Evolutionary conservation across 2,797 vertebrate genomes (phyloP).

Genomic region (Malurus splendens): DNA sequence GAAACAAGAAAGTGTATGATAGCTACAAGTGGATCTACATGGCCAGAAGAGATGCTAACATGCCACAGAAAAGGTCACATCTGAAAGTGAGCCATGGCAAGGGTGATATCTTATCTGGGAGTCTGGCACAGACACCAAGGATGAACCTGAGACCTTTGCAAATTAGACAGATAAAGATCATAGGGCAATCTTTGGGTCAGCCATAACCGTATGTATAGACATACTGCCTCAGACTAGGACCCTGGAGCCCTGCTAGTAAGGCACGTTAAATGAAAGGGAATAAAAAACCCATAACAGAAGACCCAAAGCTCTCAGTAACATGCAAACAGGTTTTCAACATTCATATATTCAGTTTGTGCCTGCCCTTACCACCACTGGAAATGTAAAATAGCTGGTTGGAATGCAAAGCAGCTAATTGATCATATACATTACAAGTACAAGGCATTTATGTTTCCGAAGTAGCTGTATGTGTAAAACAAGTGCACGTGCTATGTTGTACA

Average conservation of each 20-base stretch:
- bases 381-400: conserved; percentile 28
- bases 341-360: conserved; percentile 3
- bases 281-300: background rate
- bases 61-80: background rate
- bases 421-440: background rate
- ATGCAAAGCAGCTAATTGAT: conserved; percentile 44
- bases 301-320: background rate
- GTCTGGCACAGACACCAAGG: background rate
- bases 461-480: background rate
- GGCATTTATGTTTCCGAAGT: background rate
- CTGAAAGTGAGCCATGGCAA: background rate
- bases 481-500: background rate
- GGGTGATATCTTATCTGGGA: background rate
- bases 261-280: background rate
- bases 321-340: background rate
- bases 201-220: background rate
- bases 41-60: background rate
- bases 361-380: background rate
- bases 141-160: background rate
- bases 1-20: background rate
- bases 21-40: background rate
- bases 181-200: background rate
- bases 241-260: background rate
- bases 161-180: background rate
- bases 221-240: background rate